These are phyloP conservation scores for Merops nubicus DNA, from an alignment of 2,113 vertebrate species.

Conservation along the genomic window DNA sequence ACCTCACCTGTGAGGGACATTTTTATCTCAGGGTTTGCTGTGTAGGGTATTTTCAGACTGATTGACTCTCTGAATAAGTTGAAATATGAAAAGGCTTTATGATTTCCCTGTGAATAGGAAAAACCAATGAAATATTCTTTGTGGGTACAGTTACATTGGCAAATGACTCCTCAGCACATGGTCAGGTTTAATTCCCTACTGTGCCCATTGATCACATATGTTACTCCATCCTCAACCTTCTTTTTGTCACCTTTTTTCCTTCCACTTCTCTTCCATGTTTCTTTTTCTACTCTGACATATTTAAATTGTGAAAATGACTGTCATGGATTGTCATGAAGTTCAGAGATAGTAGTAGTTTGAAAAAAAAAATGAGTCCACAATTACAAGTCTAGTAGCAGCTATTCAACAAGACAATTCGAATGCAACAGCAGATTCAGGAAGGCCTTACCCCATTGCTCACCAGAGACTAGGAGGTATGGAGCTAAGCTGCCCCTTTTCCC, in stretches of 20 bases:
- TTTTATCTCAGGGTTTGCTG: not conserved
- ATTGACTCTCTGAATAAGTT: not conserved
- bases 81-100: not conserved
- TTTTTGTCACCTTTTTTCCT: not conserved
- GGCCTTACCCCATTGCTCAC: not conserved
- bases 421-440: not conserved
- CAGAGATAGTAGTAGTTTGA: not conserved
- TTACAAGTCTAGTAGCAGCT: not conserved
- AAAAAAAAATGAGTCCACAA: not conserved
- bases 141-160: not conserved
- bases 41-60: not conserved
- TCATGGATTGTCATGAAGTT: not conserved
- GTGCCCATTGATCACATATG: not conserved
- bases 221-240: not conserved
- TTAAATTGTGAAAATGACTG: not conserved
- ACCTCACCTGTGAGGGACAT: rapidly evolving
- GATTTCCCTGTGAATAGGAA: not conserved
- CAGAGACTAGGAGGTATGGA: not conserved
- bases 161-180: not conserved
- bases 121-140: not conserved
- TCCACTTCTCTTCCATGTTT: not conserved
- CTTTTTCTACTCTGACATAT: not conserved
- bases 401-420: not conserved
- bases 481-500: not conserved
- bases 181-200: not conserved